Conservation (phyloP, 2,113 vertebrate species). For the Chrysochloris asiatica region DNA sequence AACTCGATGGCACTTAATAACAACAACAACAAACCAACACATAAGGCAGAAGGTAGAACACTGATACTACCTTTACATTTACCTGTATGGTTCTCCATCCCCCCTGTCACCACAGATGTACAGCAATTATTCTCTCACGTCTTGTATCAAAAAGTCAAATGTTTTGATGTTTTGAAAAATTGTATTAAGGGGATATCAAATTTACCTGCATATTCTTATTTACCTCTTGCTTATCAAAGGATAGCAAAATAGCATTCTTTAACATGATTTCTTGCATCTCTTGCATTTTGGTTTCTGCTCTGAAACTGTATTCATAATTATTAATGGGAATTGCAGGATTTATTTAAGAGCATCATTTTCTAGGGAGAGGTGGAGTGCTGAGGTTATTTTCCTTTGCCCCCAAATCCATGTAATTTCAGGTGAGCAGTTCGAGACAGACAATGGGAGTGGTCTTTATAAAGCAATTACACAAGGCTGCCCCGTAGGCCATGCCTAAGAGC, state of each 20-base stretch:
- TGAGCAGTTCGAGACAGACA: not conserved
- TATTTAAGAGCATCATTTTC: not conserved
- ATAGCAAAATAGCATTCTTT: not conserved
- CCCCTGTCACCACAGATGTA: not conserved
- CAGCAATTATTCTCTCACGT: not conserved
- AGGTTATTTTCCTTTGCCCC: not conserved
- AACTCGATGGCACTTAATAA: too few species aligned
- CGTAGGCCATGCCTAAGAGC: not conserved
- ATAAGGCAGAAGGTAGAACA: not conserved
- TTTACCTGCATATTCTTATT: not conserved
- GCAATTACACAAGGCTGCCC: not conserved
- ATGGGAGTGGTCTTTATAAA: not conserved
- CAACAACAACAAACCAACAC: too few species aligned
- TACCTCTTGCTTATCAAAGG: not conserved
- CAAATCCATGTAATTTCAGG: not conserved
- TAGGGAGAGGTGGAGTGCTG: not conserved
- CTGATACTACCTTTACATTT: not conserved
- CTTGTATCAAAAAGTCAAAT: not conserved
- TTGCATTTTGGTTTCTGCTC: slow-evolving; percentile 27
- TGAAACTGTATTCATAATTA: not conserved
- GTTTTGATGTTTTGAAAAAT: not conserved
- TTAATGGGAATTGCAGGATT: not conserved
- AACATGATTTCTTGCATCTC: not conserved
- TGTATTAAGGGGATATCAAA: not conserved
- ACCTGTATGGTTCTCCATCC: not conserved